These are phyloP conservation scores for Drosophila greeni DNA, from an alignment of 2,888 invertebrate species.

Conservation along the genomic window DNA sequence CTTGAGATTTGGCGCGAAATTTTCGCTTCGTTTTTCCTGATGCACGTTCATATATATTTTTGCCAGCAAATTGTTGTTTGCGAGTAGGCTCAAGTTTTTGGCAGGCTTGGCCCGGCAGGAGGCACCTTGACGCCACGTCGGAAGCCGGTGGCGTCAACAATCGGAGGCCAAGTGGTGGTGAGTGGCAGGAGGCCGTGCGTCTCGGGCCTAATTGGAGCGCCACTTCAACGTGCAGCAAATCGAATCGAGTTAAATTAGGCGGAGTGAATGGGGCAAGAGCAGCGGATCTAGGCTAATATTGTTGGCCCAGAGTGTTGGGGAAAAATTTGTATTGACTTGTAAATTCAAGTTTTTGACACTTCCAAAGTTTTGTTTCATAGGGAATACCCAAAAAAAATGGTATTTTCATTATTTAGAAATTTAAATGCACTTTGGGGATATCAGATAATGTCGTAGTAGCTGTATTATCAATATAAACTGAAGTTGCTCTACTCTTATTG, in stretches of 20 bases:
- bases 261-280: background rate
- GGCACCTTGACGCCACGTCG: slow-evolving; percentile 32
- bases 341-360: background rate
- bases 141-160: slow-evolving; percentile 42
- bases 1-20: slow-evolving; percentile 67
- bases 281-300: background rate
- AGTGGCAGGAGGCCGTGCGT: slow-evolving; percentile 29
- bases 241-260: slow-evolving; percentile 29
- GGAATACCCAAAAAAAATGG: no score
- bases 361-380: background rate
- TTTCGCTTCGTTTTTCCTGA: slow-evolving; percentile 37
- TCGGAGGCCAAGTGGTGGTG: slow-evolving; percentile 41
- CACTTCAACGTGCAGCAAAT: slow-evolving; percentile 29
- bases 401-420: no score
- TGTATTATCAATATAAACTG: no score
- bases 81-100: slow-evolving; percentile 19
- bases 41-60: slow-evolving; percentile 4
- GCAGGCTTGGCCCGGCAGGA: slow-evolving; percentile 17
- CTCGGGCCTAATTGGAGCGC: slow-evolving; percentile 28
- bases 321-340: background rate
- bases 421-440: no score
- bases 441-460: no score
- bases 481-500: no score
- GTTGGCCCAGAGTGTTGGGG: background rate
- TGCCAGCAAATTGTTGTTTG: slow-evolving; percentile 37